Evolutionary conservation across 2,113 vertebrate species (phyloP).

Genomic region (Coregonus clupeaformis): DNA sequence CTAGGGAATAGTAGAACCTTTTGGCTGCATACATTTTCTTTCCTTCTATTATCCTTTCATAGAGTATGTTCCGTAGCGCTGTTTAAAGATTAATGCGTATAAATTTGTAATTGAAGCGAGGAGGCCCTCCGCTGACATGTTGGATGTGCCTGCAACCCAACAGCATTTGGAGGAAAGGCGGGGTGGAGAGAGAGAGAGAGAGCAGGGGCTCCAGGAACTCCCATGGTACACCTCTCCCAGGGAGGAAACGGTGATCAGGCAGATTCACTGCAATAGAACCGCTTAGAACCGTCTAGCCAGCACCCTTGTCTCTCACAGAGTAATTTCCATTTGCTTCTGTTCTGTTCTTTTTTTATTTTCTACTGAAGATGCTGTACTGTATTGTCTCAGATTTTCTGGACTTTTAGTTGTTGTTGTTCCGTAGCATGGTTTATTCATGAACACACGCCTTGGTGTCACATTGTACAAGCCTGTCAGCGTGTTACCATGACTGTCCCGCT

Average conservation of each 20-base stretch:
- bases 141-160: conserved; percentile 31
- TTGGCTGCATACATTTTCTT: conserved; percentile 42
- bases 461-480: neutral
- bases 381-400: no score
- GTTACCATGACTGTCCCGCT: neutral
- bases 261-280: conserved; percentile 1
- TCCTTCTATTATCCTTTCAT: conserved; percentile 35
- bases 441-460: neutral
- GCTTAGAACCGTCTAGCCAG: conserved; percentile 4
- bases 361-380: no score
- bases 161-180: conserved; percentile 9
- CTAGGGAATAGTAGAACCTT: conserved; percentile 9
- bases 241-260: conserved; percentile 3
- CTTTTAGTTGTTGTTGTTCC: neutral
- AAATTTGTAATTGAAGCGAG: conserved; percentile 47
- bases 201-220: neutral
- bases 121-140: conserved; percentile 54
- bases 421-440: neutral
- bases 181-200: neutral
- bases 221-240: conserved; percentile 17
- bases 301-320: conserved; percentile 34
- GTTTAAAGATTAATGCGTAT: conserved; percentile 55
- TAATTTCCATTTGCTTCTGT: conserved; percentile 30
- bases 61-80: conserved; percentile 41
- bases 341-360: neutral